Evolutionary conservation across 35 echinoderm and acorn worm genomes (phyloP).

Genomic region (Lytechinus variegatus): DNA sequence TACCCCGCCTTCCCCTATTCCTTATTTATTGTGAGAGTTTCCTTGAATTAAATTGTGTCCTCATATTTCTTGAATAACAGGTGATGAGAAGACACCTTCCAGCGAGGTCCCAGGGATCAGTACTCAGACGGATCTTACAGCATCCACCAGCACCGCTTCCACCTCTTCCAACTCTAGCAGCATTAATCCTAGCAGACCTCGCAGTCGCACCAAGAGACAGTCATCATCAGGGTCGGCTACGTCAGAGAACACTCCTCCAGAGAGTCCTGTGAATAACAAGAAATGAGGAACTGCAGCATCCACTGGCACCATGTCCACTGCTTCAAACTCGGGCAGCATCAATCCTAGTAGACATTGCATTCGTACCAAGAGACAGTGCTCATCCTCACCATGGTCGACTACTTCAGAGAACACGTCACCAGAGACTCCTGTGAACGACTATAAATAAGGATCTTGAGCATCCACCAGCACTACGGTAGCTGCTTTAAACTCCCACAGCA

Average conservation of each 20-base stretch:
- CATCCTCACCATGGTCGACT: constrained; percentile 48
- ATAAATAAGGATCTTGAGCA: constrained; percentile 40
- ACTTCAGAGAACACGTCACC: constrained; percentile 55
- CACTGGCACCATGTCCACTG: neutral
- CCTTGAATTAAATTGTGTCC: too few relatives aligned
- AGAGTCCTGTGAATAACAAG: constrained; percentile 52
- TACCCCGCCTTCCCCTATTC: too few relatives aligned
- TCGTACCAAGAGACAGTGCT: constrained; percentile 52
- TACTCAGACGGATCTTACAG: constrained; percentile 38
- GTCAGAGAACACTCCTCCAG: constrained; percentile 59
- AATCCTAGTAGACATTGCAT: constrained; percentile 12
- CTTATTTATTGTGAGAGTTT: too few relatives aligned
- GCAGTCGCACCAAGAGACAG: constrained; percentile 51
- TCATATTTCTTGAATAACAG: neutral
- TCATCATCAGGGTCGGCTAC: constrained; percentile 57
- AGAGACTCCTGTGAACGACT: constrained; percentile 43
- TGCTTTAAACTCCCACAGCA: neutral
- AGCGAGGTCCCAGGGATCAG: constrained; percentile 21
- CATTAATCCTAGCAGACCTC: constrained; percentile 40
- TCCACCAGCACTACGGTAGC: neutral
- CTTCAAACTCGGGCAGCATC: neutral
- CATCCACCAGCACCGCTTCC: constrained; percentile 25
- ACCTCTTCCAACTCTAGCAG: constrained; percentile 6
- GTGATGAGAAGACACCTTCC: constrained; percentile 38
- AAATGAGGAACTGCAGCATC: constrained; percentile 44